Evolutionary conservation across 1,140 invertebrate species (phyloP).

Genomic region (Zaprionus davidi): DNA sequence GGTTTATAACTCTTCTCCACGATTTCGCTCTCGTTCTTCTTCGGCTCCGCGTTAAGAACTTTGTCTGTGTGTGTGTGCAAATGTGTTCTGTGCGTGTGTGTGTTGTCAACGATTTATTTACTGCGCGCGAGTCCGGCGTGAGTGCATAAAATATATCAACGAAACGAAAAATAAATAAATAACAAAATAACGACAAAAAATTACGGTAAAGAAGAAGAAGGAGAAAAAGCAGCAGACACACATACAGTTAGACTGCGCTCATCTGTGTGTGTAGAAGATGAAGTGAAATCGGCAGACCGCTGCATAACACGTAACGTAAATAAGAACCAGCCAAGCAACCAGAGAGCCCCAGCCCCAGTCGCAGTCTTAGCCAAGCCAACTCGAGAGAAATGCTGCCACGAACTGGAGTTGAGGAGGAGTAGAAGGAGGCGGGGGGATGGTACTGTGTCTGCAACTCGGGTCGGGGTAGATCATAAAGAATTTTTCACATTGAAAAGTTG

Average conservation of each 20-base stretch:
- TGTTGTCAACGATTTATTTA: constrained; percentile 34
- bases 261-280: constrained; percentile 15
- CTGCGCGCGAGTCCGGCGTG: constrained; percentile 23
- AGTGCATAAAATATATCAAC: constrained; percentile 39
- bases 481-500: constrained; percentile 48
- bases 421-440: neutral
- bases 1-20: constrained; percentile 17
- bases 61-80: neutral
- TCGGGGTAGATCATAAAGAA: constrained; percentile 38
- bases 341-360: constrained; percentile 7
- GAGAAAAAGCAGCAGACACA: neutral
- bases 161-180: constrained; percentile 44
- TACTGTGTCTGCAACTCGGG: neutral
- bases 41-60: neutral
- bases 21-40: constrained; percentile 17
- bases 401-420: neutral
- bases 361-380: constrained; percentile 9
- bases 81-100: constrained; percentile 4
- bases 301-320: constrained; percentile 69
- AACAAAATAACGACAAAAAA: constrained; percentile 28
- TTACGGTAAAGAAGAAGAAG: neutral
- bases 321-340: constrained; percentile 55
- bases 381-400: constrained; percentile 12
- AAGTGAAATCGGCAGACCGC: constrained; percentile 65
- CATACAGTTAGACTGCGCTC: neutral